Evolutionary conservation across 2,113 vertebrate genomes (phyloP).

Genomic region (Callipepla californica): DNA sequence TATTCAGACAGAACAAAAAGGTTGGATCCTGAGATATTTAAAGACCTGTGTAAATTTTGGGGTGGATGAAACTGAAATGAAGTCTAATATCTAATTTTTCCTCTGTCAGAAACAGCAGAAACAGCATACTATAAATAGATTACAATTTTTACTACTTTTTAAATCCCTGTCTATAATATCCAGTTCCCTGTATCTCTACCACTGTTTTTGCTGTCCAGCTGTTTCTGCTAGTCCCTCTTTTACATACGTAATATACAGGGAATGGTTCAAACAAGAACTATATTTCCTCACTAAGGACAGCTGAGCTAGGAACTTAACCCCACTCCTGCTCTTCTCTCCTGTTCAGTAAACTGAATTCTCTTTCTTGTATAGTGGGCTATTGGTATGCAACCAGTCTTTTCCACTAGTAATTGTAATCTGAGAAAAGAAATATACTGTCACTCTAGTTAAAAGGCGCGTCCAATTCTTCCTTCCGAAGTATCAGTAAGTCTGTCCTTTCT

Average conservation of each 20-base stretch:
- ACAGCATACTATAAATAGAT: background rate
- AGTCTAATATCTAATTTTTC: background rate
- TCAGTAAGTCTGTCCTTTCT: background rate
- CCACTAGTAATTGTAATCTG: slow-evolving; percentile 72
- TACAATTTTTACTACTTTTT: background rate
- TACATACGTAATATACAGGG: background rate
- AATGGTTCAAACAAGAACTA: background rate
- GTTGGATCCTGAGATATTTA: background rate
- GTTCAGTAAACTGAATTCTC: background rate
- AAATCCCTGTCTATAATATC: background rate
- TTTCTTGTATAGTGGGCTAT: background rate
- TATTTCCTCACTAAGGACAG: background rate
- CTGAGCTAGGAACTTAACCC: background rate
- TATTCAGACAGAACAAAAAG: background rate
- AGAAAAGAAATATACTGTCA: slow-evolving; percentile 21
- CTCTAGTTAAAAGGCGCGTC: background rate
- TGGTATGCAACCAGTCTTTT: slow-evolving; percentile 58
- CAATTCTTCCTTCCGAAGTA: background rate
- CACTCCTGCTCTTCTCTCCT: background rate
- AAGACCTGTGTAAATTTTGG: background rate
- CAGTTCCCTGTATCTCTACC: background rate
- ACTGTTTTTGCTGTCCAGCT: background rate
- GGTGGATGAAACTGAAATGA: background rate
- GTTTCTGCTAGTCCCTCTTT: background rate
- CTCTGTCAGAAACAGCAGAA: background rate